Base-by-base conservation (phyloP, 2,888 invertebrate genomes). In the Drosophila suboccidentalis region DNA sequence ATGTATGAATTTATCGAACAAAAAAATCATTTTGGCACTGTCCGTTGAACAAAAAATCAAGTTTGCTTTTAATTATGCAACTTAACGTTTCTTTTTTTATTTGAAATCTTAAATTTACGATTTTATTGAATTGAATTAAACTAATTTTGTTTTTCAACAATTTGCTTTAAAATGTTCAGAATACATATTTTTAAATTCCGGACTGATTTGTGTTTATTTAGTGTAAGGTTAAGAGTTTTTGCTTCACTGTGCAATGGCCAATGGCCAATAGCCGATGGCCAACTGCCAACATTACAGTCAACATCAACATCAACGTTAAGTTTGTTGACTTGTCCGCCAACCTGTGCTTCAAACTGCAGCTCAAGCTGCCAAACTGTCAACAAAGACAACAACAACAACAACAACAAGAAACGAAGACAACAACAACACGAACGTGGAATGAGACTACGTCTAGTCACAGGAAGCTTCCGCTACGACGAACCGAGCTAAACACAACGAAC, bases 261-360 rank as follows among this genome's bases (percentile, higher is more conserved):
- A 36, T 36, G 8, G 26, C 26, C 26, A 26, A 26, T 26, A 26
- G 61, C 54, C 54, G 44, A 38, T 61, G 46, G 46, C 57, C 39
- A 54, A 61, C 61, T 50, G 47, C 64, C 78, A 53, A 8, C 53
- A 51, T 64, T 6, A 26, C 26, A 26, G 26, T 26, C 77, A 74
- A 82, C 78, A 73, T 80, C 75, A 78, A 67, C 58, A 73, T 80
- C 75, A 78, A 67, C 58, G 63, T 78, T 66, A 71, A 90, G 90
- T 86, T 86, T 86, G 89, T 86, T 86, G 85, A 86, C 90, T 86
- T 75, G 83, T 68, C 68, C 70, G 71, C 57, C 86, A 88, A 82
- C 89, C 83, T 83, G 82, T 66, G 64, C 83, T 75, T 79, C 66
- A 87, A 83, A 83, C 67, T 76, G 77, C 78, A 87, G 76, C 63